These are phyloP conservation scores for Brachyrhaphis roseni DNA, from an alignment of 2,797 vertebrate genomes.

Conservation along the genomic window DNA sequence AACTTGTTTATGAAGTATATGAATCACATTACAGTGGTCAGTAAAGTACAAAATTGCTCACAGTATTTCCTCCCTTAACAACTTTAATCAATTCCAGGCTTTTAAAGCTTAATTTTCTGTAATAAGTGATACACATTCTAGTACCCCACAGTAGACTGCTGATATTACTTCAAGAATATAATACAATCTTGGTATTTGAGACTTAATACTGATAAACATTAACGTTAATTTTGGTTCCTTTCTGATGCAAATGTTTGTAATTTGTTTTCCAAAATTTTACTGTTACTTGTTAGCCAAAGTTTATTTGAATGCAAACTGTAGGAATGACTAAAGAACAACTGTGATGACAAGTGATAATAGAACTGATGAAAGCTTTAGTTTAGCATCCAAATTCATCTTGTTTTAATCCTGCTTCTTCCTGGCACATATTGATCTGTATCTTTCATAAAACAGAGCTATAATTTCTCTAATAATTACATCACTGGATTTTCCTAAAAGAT, in stretches of 20 bases:
- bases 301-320: not conserved
- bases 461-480: not conserved
- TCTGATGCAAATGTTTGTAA: not conserved
- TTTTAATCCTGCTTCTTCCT: not conserved
- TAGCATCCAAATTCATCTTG: not conserved
- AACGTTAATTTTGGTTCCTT: not conserved
- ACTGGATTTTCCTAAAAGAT: constrained; percentile 3
- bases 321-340: not conserved
- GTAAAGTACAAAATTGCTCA: not conserved
- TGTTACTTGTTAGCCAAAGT: not conserved
- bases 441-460: not conserved
- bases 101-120: not conserved
- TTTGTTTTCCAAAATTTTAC: not conserved
- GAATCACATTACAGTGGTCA: not conserved
- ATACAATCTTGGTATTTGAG: not conserved
- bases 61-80: not conserved
- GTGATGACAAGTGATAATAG: not conserved
- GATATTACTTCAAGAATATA: not conserved
- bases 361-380: not conserved
- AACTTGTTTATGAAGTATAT: not conserved
- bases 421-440: not conserved
- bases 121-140: not conserved
- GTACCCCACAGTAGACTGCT: not conserved
- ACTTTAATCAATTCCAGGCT: not conserved
- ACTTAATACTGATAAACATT: not conserved